Conservation (phyloP, 2,888 invertebrate genomes). For the Drosophila putrida region DNA sequence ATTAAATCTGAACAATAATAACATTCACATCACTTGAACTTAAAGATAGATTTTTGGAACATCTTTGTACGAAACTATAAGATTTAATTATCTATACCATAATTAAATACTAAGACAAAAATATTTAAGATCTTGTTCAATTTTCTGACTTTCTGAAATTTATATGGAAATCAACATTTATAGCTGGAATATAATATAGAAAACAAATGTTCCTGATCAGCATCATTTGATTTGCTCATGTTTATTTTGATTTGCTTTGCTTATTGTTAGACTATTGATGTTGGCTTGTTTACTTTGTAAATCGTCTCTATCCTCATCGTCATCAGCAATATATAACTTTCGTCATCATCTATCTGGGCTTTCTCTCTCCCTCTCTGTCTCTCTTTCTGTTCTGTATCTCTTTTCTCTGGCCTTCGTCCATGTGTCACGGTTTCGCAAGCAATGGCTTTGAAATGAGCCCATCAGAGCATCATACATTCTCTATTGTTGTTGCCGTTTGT, state of each 20-base stretch:
- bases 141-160: too few relatives aligned
- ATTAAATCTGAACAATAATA: too few relatives aligned
- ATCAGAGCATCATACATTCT: slow-evolving; percentile 34
- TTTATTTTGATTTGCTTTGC: slow-evolving; percentile 35
- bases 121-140: too few relatives aligned
- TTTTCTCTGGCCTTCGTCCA: slow-evolving; percentile 58
- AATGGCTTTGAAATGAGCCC: slow-evolving; percentile 67
- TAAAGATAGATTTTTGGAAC: too few relatives aligned
- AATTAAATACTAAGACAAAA: too few relatives aligned
- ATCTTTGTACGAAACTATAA: too few relatives aligned
- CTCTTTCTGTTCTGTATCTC: slow-evolving; percentile 18
- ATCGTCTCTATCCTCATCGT: slow-evolving; percentile 4
- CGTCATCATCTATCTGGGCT: slow-evolving; percentile 21
- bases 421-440: slow-evolving; percentile 75
- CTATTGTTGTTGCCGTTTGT: slow-evolving; percentile 27
- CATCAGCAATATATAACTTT: slow-evolving; percentile 29
- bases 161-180: too few relatives aligned
- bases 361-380: background rate
- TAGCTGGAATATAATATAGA: background rate
- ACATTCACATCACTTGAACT: too few relatives aligned
- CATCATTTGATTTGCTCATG: slow-evolving; percentile 31
- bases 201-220: background rate
- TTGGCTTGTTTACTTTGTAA: slow-evolving; percentile 13
- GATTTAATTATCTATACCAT: too few relatives aligned
- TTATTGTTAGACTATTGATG: slow-evolving; percentile 20